Percentiles rank a stretch among this genome's conserved stretches.
Conservation (phyloP, 2,797 vertebrate genomes). For the Microchirus variegatus region DNA sequence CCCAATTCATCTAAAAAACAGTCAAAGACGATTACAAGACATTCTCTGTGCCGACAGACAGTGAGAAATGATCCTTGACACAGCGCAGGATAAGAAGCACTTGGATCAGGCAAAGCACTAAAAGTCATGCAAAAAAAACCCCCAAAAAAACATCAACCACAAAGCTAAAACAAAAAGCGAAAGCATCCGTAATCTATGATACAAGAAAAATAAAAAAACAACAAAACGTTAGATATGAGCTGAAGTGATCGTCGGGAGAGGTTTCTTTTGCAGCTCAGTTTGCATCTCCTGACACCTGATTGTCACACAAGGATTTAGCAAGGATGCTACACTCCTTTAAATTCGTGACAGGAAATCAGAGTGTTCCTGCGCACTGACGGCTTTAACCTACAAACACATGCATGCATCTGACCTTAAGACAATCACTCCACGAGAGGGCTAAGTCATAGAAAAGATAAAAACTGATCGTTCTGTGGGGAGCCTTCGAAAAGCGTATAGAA, state of each 20-base stretch:
- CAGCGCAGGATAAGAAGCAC: conserved; percentile 66
- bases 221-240: conserved; percentile 34
- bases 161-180: conserved; percentile 43
- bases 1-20: conserved; percentile 36
- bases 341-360: conserved; percentile 35
- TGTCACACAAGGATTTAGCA: conserved; percentile 45
- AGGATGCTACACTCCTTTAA: conserved; percentile 15
- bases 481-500: conserved; percentile 32
- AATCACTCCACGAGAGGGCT: conserved; percentile 46
- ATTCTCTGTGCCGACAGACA: conserved; percentile 39
- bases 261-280: conserved; percentile 30
- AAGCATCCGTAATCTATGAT: conserved; percentile 46
- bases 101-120: conserved; percentile 66
- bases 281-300: conserved; percentile 55
- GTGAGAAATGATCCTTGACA: conserved; percentile 19
- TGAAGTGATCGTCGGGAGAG: conserved; percentile 25
- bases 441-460: conserved; percentile 38
- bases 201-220: conserved; percentile 36
- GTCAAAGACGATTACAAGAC: conserved; percentile 47
- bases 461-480: conserved; percentile 23
- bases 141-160: conserved; percentile 14
- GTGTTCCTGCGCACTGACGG: conserved; percentile 28
- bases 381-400: conserved; percentile 51
- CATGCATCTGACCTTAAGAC: conserved; percentile 54
- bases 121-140: conserved; percentile 56